These are phyloP conservation scores for Selenia dentaria DNA, from an alignment of 2,888 invertebrate genomes.

Conservation along the genomic window DNA sequence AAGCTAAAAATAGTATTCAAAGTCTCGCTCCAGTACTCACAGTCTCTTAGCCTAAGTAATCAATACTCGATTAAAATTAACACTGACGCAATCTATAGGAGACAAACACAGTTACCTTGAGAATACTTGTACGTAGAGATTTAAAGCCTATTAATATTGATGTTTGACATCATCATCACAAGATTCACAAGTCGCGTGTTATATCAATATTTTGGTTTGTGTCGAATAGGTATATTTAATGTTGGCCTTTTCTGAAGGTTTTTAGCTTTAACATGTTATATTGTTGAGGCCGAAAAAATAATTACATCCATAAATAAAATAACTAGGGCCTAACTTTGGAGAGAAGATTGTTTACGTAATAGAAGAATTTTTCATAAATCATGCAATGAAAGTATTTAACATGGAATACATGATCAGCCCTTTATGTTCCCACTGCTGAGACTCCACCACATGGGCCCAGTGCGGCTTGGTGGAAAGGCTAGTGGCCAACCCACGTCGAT, in stretches of 20 bases:
- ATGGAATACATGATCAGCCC: no score
- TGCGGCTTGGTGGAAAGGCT: no score
- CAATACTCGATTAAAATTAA: conserved; percentile 47
- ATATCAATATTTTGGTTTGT: conserved; percentile 27
- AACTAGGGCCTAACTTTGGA: no score
- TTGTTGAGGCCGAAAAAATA: not conserved
- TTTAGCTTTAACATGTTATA: not conserved
- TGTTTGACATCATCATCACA: conserved; percentile 23
- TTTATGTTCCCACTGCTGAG: no score
- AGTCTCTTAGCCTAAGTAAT: conserved; percentile 27
- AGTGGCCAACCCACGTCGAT: no score
- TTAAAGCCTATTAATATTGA: conserved; percentile 22
- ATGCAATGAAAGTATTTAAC: no score
- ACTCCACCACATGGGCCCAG: no score
- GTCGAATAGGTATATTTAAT: not conserved
- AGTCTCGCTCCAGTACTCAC: conserved; percentile 36
- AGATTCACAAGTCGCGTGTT: conserved; percentile 4
- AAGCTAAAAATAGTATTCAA: conserved; percentile 21
- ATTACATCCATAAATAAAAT: no score
- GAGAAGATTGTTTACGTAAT: no score
- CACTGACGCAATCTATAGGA: conserved; percentile 47
- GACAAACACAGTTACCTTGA: conserved; percentile 21
- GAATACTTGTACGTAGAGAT: conserved; percentile 2
- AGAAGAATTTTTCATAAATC: no score
- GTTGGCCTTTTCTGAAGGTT: conserved; percentile 12